These are phyloP conservation scores for Poliocrania exsul DNA, from an alignment of 2,797 vertebrate species.

Conservation along the genomic window DNA sequence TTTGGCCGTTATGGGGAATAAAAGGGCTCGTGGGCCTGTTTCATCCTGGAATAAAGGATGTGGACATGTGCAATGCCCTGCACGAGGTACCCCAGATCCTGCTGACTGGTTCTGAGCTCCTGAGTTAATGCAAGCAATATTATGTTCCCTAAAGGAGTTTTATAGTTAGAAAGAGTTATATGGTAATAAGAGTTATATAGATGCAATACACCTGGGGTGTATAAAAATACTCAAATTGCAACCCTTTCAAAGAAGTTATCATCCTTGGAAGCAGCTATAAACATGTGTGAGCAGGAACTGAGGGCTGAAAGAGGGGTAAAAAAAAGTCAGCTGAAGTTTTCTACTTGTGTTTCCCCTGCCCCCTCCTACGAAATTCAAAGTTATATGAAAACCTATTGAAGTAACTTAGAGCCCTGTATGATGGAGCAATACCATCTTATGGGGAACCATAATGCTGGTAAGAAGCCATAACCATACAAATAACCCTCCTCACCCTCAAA, in stretches of 20 bases:
- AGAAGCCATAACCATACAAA: slow-evolving; percentile 14
- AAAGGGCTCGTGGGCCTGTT: neutral
- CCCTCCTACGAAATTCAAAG: neutral
- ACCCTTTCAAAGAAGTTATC: slow-evolving; percentile 57
- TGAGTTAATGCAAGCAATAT: slow-evolving; percentile 22
- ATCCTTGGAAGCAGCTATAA: slow-evolving; percentile 46
- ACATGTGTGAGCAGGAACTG: neutral
- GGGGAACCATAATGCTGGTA: slow-evolving; percentile 5
- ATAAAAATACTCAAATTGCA: slow-evolving; percentile 51
- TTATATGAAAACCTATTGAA: neutral
- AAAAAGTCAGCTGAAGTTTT: slow-evolving; percentile 29
- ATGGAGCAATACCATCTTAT: slow-evolving; percentile 11
- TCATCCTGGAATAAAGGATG: neutral
- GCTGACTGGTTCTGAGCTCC: neutral
- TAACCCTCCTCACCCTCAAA: neutral
- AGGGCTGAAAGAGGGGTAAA: neutral
- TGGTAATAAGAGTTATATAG: slow-evolving; percentile 62
- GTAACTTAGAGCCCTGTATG: neutral
- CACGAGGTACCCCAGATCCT: neutral
- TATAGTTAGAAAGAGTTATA: slow-evolving; percentile 61
- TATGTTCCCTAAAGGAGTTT: slow-evolving; percentile 50
- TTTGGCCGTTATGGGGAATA: slow-evolving; percentile 26
- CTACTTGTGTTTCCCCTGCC: neutral
- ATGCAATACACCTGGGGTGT: slow-evolving; percentile 41
- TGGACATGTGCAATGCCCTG: neutral